Evolutionary conservation across 2,113 vertebrate species (phyloP).

Genomic region (Paralichthys olivaceus): DNA sequence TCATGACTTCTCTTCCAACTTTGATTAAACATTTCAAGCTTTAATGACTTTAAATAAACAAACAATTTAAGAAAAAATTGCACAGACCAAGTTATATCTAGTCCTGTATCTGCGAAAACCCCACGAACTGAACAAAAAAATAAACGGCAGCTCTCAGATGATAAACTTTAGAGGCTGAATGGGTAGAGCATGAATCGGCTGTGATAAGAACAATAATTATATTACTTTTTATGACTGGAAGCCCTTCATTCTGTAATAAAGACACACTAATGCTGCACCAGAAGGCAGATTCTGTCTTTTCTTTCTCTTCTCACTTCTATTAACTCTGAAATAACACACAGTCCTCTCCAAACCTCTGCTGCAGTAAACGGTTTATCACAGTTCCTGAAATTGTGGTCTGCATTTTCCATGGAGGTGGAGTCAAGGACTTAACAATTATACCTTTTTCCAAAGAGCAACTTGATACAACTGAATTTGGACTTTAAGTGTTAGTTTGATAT

Average conservation of each 20-base stretch:
- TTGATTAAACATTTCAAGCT: slow-evolving; percentile 23
- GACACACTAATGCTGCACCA: background rate
- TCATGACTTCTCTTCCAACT: slow-evolving; percentile 16
- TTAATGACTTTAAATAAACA: slow-evolving; percentile 29
- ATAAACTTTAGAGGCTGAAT: slow-evolving; percentile 5
- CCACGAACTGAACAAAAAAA: background rate
- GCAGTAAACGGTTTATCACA: background rate
- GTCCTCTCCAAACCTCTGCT: slow-evolving; percentile 6
- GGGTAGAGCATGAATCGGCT: background rate
- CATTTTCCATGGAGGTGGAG: too few relatives aligned
- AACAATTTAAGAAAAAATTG: slow-evolving; percentile 27
- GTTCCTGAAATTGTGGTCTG: background rate
- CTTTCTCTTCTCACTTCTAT: background rate
- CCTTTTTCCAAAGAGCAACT: too few relatives aligned
- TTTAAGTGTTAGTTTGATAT: too few relatives aligned
- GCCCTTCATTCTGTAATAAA: background rate
- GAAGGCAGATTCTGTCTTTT: background rate
- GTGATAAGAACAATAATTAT: slow-evolving; percentile 7
- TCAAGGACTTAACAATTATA: too few relatives aligned
- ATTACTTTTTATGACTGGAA: background rate
- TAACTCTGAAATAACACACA: background rate
- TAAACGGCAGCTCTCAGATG: slow-evolving; percentile 13
- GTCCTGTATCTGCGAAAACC: background rate
- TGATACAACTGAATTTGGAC: too few relatives aligned
- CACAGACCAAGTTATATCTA: background rate